phyloP scores from a whole-genome alignment of 2,888 invertebrate genomes.

The Ochropleura leucogaster region DNA sequence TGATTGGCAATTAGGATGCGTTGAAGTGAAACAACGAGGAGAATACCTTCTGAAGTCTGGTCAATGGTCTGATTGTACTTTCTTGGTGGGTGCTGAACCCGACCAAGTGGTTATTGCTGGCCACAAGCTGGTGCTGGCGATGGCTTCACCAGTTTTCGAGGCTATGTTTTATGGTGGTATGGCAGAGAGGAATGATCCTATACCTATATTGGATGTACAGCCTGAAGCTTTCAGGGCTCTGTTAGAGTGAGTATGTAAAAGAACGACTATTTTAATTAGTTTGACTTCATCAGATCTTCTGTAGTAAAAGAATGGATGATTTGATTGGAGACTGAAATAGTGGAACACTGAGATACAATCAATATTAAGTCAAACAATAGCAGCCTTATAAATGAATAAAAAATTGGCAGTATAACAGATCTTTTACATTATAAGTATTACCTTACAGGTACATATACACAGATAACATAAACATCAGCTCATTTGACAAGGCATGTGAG shows the following conservation, averaged over 20 bases:
- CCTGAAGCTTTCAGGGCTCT: conserved; percentile 96
- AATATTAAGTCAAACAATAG: neutral
- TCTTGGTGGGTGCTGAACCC: conserved; percentile 94
- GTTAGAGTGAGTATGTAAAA: conserved; percentile 91
- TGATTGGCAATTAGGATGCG: conserved; percentile 95
- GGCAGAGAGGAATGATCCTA: conserved; percentile 94
- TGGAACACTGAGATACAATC: neutral
- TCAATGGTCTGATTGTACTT: conserved; percentile 96
- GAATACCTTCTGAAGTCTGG: conserved; percentile 94
- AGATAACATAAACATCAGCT: conserved; percentile 94
- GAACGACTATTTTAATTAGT: neutral
- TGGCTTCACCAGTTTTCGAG: conserved; percentile 97
- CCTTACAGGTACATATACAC: conserved; percentile 94
- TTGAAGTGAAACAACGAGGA: conserved; percentile 93
- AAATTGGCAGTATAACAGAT: neutral
- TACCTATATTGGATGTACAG: conserved; percentile 95
- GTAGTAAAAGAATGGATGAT: neutral
- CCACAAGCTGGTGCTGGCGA: conserved; percentile 95
- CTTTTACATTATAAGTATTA: neutral
- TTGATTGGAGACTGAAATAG: neutral
- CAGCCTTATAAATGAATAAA: neutral
- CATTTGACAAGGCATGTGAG: conserved; percentile 96
- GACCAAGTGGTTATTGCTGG: conserved; percentile 94
- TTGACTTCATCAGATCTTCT: neutral
- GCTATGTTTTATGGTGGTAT: conserved; percentile 97